Conservation (phyloP, 53 echinoderm and acorn worm genomes). For the Luidia sarsii region DNA sequence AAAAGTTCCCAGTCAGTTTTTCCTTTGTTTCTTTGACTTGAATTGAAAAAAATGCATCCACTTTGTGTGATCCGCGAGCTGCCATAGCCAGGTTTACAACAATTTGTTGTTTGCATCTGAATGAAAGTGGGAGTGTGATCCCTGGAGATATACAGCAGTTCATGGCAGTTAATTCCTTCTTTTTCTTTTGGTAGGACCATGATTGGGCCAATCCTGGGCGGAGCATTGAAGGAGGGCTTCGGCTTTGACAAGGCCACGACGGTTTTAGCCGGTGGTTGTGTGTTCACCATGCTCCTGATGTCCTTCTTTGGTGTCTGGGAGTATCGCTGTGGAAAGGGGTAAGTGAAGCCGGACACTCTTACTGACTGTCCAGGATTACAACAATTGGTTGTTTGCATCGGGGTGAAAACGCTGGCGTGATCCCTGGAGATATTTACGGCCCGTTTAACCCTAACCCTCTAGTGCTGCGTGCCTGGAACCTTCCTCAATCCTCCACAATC, state of each 20-base stretch:
- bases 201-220: conserved; percentile 60
- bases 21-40: no score
- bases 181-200: conserved; percentile 13
- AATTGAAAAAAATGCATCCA: no score
- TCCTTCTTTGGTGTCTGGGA: conserved; percentile 66
- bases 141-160: no score
- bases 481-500: neutral
- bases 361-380: neutral
- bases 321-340: conserved; percentile 73
- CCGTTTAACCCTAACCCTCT: neutral
- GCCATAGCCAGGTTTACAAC: no score
- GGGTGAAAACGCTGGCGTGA: no score
- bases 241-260: conserved; percentile 59
- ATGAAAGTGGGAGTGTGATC: no score
- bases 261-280: conserved; percentile 27
- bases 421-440: neutral
- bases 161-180: neutral
- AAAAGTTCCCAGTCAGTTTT: no score
- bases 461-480: neutral
- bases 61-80: no score
- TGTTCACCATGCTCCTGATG: conserved; percentile 33
- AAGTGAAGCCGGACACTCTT: neutral
- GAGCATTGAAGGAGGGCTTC: conserved; percentile 33
- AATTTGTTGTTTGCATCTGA: no score
- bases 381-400: no score